Percentiles rank a stretch among this genome's conserved stretches.
These are phyloP conservation scores for Platysternon megacephalum DNA, from an alignment of 2,113 vertebrate genomes.

Conservation along the genomic window DNA sequence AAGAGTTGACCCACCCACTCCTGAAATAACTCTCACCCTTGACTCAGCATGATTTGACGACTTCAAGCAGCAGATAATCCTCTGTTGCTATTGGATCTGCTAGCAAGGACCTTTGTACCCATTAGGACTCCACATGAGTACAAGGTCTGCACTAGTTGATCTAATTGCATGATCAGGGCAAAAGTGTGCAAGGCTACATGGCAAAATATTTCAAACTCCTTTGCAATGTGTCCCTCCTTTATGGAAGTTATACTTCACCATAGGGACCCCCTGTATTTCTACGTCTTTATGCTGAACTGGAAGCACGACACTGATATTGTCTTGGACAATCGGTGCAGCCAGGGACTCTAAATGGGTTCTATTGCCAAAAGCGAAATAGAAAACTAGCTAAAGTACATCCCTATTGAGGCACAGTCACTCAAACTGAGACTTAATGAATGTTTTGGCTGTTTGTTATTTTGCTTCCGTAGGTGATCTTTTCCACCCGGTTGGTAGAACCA, in stretches of 20 bases:
- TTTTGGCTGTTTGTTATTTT: not conserved
- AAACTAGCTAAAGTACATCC: not conserved
- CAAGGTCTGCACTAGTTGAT: slow-evolving; percentile 12
- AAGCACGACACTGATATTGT: not conserved
- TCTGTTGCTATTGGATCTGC: not conserved
- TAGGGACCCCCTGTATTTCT: not conserved
- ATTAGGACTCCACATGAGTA: not conserved
- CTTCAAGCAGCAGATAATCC: too few relatives aligned
- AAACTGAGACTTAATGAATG: not conserved
- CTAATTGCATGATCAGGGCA: not conserved
- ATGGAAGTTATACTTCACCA: not conserved
- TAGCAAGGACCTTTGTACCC: not conserved
- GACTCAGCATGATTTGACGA: too few relatives aligned
- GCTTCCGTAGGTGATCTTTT: not conserved
- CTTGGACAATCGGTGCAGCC: not conserved
- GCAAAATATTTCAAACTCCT: not conserved
- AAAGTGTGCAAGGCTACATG: not conserved
- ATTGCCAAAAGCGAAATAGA: not conserved
- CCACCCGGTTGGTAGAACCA: not conserved
- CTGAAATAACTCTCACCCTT: too few relatives aligned
- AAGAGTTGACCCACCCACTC: too few relatives aligned
- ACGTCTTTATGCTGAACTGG: not conserved
- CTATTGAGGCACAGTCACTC: not conserved
- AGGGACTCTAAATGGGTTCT: not conserved
- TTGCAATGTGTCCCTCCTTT: not conserved